Base-by-base conservation (phyloP, 2,113 vertebrate species). In the Deroptyus accipitrinus region DNA sequence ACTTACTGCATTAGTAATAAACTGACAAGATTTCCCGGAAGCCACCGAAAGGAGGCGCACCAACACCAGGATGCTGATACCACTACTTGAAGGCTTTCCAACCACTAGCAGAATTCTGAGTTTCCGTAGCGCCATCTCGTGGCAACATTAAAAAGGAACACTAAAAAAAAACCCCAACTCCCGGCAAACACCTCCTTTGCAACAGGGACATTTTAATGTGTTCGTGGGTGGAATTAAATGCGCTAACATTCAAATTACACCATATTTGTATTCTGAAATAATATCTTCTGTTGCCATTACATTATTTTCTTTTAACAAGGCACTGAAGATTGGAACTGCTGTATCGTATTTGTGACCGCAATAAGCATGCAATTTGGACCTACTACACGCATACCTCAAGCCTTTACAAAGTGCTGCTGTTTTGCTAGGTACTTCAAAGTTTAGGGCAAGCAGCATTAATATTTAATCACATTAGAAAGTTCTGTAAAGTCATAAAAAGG, bases 341-440 rank as follows among this genome's bases (percentile, higher is more conserved):
- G 46, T 33, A 33, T 2, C 13, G 8, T 66, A 70, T 48, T 67
- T 59, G 4, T 0, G 3, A 73, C 9, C 15, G 14, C 48, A 59
- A 1, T 17, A 68, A 69, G 8, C 5, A 5, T 12, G 10, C 35
- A 64, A 5, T 48, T 72, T 57, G 44, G 51, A 86, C 8, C 27
- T 48, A 44, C n/a, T 12, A 35, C 17, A 59, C 7, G 11, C 14
- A 11, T 16, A 87, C 5, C 19, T 66, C 41, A 7, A 55, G 39
- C 19, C 66, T 31, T 42, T 8, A n/a, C 0, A 0, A 85, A 85
- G 39, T 33, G 24, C 9, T 35, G 11, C 0, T 91, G 33, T 92
- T 64, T 41, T 57, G 13, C n/a, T 54, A 12, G 0, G 22, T 61
- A 52, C 33, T 64, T 39, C 5, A 44, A 91, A 73, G 16, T 78